Evolutionary conservation across 2,888 invertebrate genomes (phyloP), one percentile per base, ranked within the genome.

Genomic region (Nymphalis polychloros): DNA sequence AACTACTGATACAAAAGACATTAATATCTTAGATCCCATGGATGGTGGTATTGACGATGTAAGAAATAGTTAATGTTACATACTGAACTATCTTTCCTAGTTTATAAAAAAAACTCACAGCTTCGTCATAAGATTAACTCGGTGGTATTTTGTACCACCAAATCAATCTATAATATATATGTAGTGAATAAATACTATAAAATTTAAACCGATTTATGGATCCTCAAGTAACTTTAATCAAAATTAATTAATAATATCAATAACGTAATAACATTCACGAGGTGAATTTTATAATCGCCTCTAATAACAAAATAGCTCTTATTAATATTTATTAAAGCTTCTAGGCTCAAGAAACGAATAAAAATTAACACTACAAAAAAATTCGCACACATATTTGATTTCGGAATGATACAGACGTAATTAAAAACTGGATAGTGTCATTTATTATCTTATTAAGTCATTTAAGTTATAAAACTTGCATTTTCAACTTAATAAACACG

Each of bases 371-470:
- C 6, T 1, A 57, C 8, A 41, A 59, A 64, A 63, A 55, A 41
- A 61, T 62, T 60, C 41, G 59, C 17, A 50, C 60, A 72, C 64
- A 66, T 70, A 72, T 73, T 67, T 53, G 57, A 70, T 75, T 68
- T 67, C 47, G 19, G 61, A 70, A 70, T 52, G 62, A 66, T 65
- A 70, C 63, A 47, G 19, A 63, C 27, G 57, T 49, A 63, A 60
- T 66, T 72, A 70, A 65, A 67, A 72, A 68, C 67, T 20, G 52
- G 23, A 62, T 59, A 64, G 68, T 69, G 72, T 70, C 68, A 64
- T 72, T 72, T 69, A 71, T 72, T 66, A 69, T 73, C 66, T 55
- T 66, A 72, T 70, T 67, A 72, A 68, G 62, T 65, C 69, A 70
- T 72, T 66, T 69, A 52, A 62, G 65, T 59, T 69, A 59, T 59